Evolutionary conservation across 2,888 invertebrate species (phyloP), one percentile per base, ranked within the genome.

Genomic region (Muschampia plurimacula): DNA sequence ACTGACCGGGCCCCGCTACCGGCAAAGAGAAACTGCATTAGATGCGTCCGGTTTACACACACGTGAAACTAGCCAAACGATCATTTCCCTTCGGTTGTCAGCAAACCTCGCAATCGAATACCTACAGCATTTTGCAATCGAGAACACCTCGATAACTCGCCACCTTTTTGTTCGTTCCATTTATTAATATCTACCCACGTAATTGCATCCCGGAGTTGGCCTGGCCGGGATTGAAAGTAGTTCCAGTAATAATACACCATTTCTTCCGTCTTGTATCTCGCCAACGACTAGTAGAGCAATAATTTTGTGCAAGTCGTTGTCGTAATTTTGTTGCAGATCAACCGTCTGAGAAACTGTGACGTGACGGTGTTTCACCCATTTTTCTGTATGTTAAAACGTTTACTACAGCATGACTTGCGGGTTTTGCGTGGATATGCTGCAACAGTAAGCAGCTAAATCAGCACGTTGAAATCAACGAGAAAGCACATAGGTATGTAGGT

Each of bases 21-120:
- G 86, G 83, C 87, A 83, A 87, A 89, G 91, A 91, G 91, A 92
- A 92, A 92, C 90, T 91, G 92, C 92, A 89, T 90, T 90, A 90
- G 91, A 90, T 86, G 89, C 90, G 87, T 90, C 91, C 90, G 92
- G 92, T 92, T 90, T 90, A 84, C 84, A 85, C 84, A 83, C 84
- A 83, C 87, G 84, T 89, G 89, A 89, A 86, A 72, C 71, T 52
- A 67, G 66, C 73, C 73, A 49, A 78, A 79, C 75, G 74, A 78
- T 77, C 78, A 78, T 81, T 82, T 83, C 82, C 81, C 80, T 79
- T 79, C 75, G 75, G 78, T 78, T 79, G 77, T 80, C 73, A 63
- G 46, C 67, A 15, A 22, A 49, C 60, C 46, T 60, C 55, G 66
- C 66, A 28, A 55, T 62, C 12, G 60, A 72, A 67, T 22, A 22